Conservation (phyloP, 2,888 invertebrate species). For the Lithophane ornitopus region DNA sequence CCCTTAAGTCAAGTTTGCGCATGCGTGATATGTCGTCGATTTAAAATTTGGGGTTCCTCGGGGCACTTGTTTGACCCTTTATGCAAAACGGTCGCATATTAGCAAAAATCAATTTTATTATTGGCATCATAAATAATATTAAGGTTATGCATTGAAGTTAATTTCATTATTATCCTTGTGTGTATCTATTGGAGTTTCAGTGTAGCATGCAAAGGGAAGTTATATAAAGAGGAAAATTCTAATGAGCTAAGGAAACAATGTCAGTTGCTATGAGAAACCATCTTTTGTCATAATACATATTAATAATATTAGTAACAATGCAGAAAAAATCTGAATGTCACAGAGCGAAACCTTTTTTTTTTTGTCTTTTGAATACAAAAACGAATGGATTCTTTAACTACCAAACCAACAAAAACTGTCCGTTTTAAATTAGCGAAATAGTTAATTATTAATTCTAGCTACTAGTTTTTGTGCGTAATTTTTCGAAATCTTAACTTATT, state of each 20-base stretch:
- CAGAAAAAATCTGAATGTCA: too few relatives aligned
- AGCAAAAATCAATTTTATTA: background rate
- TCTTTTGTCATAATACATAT: background rate
- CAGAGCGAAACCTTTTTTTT: too few relatives aligned
- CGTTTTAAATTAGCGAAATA: background rate
- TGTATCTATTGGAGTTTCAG: background rate
- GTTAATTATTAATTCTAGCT: background rate
- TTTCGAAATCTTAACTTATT: background rate
- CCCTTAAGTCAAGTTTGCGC: constrained; percentile 62
- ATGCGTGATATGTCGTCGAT: constrained; percentile 66
- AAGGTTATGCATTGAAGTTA: background rate
- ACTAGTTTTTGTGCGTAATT: background rate
- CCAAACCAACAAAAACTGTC: background rate
- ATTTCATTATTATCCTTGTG: constrained; percentile 17
- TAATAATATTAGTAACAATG: too few relatives aligned
- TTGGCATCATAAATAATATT: background rate
- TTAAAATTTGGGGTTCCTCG: constrained; percentile 58
- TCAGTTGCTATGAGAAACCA: background rate
- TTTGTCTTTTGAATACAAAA: background rate
- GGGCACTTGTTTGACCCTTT: constrained; percentile 34
- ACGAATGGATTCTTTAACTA: background rate
- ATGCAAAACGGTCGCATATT: background rate
- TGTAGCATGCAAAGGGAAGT: background rate
- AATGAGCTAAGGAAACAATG: background rate
- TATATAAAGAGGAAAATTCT: background rate